Base-by-base conservation (phyloP, 1,140 invertebrate species). In the Gryllus bimaculatus region DNA sequence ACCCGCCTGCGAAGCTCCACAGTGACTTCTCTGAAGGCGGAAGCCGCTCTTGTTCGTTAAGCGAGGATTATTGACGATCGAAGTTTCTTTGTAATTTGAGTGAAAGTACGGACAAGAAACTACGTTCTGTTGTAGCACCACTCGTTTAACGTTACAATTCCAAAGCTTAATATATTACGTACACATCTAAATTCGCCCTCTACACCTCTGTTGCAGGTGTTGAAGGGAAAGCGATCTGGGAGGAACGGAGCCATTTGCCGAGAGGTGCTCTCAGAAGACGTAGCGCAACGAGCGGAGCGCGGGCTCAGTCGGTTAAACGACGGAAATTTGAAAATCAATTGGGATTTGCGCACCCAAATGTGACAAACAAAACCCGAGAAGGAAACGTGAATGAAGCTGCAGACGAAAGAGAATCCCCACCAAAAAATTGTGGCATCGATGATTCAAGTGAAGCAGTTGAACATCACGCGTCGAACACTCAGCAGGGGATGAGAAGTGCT, bases 261-360 rank as follows among this genome's bases (percentile, higher is more conserved):
- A 13, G 81, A 78, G 81, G 81, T 49, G 81, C 81, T 48, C n/a
- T 79, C n/a, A 47, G 81, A 78, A 80, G 81, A 15, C 80, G 78
- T 75, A 26, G 47, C 47, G 79, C 26, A 47, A 81, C 75, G 80
- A 81, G 80, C 54, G 79, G 81, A 12, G 74, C 15, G 5, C n/a
- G 4, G 8, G 26, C n/a, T 73, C 18, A 48, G 20, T 74, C 13
- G 21, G 48, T 75, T 47, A 82, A 79, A 75, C 80, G 49, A 74
- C 81, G 81, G 81, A 82, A 73, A 77, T 81, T 76, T 75, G 76
- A 82, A 76, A 79, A 78, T 48, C 78, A 81, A 75, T 80, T 81
- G 77, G 20, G 48, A 49, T 80, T 81, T 66, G 7, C 48, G 20
- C n/a, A 48, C 1, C 47, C 74, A 15, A 78, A 47, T 21, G 78